Evolutionary conservation across 2,113 vertebrate species (phyloP).

Genomic region (Forbesichthys agassizii): DNA sequence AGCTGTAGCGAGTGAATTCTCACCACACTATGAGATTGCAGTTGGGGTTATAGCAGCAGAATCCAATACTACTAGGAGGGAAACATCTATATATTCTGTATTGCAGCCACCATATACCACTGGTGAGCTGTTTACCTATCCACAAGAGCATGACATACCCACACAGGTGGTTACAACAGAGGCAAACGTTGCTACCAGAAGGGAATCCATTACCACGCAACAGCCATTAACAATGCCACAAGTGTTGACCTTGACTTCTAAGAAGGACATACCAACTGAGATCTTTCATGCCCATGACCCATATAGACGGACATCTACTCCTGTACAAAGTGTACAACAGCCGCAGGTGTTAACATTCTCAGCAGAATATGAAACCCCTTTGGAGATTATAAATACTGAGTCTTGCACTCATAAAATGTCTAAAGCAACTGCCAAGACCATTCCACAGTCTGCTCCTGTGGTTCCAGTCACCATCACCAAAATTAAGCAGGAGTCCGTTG

Average conservation of each 20-base stretch:
- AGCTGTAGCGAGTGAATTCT: not conserved
- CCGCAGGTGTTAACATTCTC: slow-evolving; percentile 47
- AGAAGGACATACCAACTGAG: slow-evolving; percentile 48
- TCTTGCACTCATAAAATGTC: slow-evolving; percentile 52
- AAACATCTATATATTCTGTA: slow-evolving; percentile 56
- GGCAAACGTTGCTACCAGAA: slow-evolving; percentile 46
- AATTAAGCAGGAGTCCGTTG: slow-evolving; percentile 80
- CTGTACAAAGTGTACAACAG: slow-evolving; percentile 35
- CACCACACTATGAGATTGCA: slow-evolving; percentile 40
- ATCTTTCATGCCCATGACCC: slow-evolving; percentile 36
- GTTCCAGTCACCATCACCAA: slow-evolving; percentile 67
- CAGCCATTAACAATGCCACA: slow-evolving; percentile 44
- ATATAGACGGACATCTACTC: slow-evolving; percentile 42
- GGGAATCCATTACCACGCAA: slow-evolving; percentile 59
- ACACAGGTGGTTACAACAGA: slow-evolving; percentile 49
- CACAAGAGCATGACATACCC: slow-evolving; percentile 49
- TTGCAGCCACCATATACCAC: slow-evolving; percentile 44
- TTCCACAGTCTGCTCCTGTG: slow-evolving; percentile 39
- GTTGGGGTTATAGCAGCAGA: slow-evolving; percentile 45
- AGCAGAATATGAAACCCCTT: slow-evolving; percentile 59
- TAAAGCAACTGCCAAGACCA: slow-evolving; percentile 45
- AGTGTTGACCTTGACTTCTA: slow-evolving; percentile 52
- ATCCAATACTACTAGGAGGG: slow-evolving; percentile 50
- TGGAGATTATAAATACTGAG: slow-evolving; percentile 61
- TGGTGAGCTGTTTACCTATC: slow-evolving; percentile 46